Base-by-base conservation (phyloP, 92 coral and sea anemone genomes). In the Actinostola sp. region DNA sequence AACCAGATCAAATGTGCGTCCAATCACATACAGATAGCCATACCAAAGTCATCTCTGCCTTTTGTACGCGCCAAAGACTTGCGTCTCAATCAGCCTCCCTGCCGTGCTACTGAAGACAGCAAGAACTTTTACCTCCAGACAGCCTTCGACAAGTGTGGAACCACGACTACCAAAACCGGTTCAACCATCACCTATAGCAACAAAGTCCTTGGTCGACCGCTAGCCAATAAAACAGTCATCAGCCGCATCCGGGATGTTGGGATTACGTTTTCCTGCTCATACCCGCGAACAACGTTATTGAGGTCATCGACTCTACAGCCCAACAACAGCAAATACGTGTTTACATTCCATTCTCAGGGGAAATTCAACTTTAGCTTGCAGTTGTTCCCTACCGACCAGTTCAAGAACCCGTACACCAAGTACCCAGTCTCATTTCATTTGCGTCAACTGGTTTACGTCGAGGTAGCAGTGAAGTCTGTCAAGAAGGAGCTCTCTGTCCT, bases 141-240 rank as follows among this genome's bases (percentile, higher is more conserved):
- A n/a, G n/a, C n/a, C n/a, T n/a, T 64, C 41, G 42, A 64, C 54
- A 53, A 64, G 42, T 64, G 71, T 64, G 71, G 71, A 20, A 64
- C 71, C 11, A 17, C 20, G 23, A 45, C 36, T 17, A 64, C n/a
- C 7, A 6, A 3, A 43, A 64, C 71, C 50, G 11, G 20, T 36
- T 39, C 71, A 15, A 16, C 19, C 16, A 64, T 64, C 38, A 45
- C 23, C 54, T 64, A 64, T 35, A 41, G 49, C 19, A 64, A 64
- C 26, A 21, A 25, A 26, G 54, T 64, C 34, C 51, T 9, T 9
- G 71, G 25, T 12, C 44, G 23, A 39, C 52, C 54, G 31, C 71
- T 64, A 54, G 25, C 52, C 16, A 64, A 26, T 12, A 64, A 43
- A 20, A 35, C 66, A 16, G 36, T 56, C 53, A 64, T 64, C 27